Evolutionary conservation across 1,140 invertebrate species (phyloP).

Genomic region (Marisa cornuarietis): DNA sequence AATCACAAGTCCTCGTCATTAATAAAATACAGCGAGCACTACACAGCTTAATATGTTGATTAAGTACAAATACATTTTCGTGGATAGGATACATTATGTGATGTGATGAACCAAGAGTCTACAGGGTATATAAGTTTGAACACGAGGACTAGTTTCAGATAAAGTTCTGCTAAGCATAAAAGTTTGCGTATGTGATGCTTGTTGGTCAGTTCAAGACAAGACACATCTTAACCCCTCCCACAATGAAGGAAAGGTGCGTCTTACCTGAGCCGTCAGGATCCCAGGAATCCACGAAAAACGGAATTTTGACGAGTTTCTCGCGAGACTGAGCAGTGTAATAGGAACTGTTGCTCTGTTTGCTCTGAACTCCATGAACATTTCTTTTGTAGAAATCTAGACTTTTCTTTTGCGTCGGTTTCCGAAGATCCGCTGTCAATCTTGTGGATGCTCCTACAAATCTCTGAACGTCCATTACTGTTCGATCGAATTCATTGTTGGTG

Average conservation of each 20-base stretch:
- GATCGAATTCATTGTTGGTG: constrained; percentile 2
- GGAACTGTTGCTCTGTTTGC: no score
- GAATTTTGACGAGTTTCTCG: neutral
- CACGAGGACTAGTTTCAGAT: no score
- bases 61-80: no score
- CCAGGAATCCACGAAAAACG: neutral
- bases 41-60: no score
- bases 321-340: neutral
- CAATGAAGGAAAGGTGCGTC: neutral
- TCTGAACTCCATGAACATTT: neutral
- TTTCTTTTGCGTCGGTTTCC: neutral
- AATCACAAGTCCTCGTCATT: no score
- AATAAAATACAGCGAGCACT: no score
- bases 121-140: no score
- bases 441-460: neutral
- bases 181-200: no score
- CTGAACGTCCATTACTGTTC: neutral
- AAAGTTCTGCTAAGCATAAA: no score
- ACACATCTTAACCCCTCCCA: neutral
- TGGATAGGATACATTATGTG: no score
- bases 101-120: no score
- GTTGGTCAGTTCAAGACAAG: neutral
- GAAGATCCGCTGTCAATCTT: neutral
- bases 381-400: neutral
- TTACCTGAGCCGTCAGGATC: neutral